A percentile compares a stretch with the other conserved stretches of the same genome.
phyloP scores from a whole-genome alignment of 2,113 vertebrate genomes.

The Colius striatus region DNA sequence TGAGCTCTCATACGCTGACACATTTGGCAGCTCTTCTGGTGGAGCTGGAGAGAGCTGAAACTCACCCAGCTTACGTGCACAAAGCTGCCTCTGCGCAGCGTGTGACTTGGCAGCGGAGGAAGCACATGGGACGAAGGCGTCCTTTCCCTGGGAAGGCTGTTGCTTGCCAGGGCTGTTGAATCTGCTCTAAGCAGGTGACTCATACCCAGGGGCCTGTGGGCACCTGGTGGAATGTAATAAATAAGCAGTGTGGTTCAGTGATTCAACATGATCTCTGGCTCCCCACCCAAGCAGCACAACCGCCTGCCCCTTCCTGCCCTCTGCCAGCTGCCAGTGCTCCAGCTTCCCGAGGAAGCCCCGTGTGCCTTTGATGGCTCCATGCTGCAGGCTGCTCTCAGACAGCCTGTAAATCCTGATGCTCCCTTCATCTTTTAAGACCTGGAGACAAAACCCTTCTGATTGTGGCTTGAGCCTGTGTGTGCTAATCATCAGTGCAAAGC shows the following conservation, averaged over 20 bases:
- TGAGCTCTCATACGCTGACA: neutral
- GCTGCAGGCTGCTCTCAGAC: neutral
- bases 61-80: neutral
- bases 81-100: neutral
- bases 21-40: constrained; percentile 33
- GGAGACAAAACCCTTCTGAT: neutral
- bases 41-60: neutral
- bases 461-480: neutral
- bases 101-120: constrained; percentile 42
- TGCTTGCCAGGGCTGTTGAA: neutral
- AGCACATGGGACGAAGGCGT: neutral
- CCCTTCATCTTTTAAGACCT: neutral
- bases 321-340: neutral
- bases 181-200: constrained; percentile 55
- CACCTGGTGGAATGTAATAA: constrained; percentile 30
- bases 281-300: neutral
- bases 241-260: constrained; percentile 3
- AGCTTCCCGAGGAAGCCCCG: neutral
- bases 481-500: neutral
- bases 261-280: neutral
- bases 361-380: neutral
- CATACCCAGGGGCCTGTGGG: neutral
- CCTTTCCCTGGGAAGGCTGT: constrained; percentile 31
- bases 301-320: neutral
- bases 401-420: neutral